A percentile compares a stretch with the other conserved stretches of the same genome.
Conservation (phyloP, 1,140 invertebrate species). For the Leptinotarsa lineolata region DNA sequence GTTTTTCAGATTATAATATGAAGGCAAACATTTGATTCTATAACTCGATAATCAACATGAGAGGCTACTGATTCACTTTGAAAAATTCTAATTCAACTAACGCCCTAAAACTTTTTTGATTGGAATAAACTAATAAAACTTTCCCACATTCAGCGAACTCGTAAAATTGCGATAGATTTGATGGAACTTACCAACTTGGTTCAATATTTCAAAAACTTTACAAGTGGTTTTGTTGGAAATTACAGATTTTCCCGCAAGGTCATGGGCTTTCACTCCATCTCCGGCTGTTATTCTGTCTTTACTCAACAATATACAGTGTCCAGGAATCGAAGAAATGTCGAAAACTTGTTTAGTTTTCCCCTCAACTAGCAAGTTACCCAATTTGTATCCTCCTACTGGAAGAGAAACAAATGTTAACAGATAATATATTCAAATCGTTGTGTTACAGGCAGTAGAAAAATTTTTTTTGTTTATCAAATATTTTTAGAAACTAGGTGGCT, state of each 20-base stretch:
- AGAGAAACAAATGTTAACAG: not conserved
- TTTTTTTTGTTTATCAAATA: too few relatives aligned
- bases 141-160: too few relatives aligned
- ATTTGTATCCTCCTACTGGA: conserved; percentile 67
- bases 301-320: conserved; percentile 77
- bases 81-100: too few relatives aligned
- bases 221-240: conserved; percentile 91
- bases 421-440: not conserved
- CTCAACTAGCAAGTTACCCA: conserved; percentile 81
- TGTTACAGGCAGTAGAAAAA: too few relatives aligned
- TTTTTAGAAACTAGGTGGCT: too few relatives aligned
- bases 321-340: conserved; percentile 69
- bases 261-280: conserved; percentile 89
- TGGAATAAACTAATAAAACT: too few relatives aligned
- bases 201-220: conserved; percentile 89
- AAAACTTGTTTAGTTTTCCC: conserved; percentile 96
- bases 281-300: conserved; percentile 97
- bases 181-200: conserved; percentile 66
- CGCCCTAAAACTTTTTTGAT: too few relatives aligned
- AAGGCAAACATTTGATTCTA: too few relatives aligned
- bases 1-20: too few relatives aligned
- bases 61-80: too few relatives aligned
- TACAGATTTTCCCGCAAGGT: conserved; percentile 88
- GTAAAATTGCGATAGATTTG: too few relatives aligned
- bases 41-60: too few relatives aligned